Evolutionary conservation across 2,113 vertebrate species (phyloP).

Genomic region (Lichenostomus cassidix): DNA sequence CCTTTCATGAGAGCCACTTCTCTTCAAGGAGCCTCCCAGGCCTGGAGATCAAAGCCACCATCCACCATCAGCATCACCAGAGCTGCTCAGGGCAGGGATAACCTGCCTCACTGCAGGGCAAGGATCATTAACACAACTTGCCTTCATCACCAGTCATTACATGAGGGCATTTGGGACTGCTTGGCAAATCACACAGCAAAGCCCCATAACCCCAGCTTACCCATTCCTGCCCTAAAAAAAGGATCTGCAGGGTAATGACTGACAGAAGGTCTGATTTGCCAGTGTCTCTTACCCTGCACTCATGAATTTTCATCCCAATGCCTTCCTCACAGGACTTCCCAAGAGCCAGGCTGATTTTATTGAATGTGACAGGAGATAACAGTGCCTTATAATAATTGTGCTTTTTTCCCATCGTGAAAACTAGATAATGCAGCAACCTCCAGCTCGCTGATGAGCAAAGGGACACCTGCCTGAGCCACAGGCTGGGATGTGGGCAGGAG

Average conservation of each 20-base stretch:
- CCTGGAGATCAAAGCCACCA: background rate
- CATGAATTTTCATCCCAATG: background rate
- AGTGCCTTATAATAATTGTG: background rate
- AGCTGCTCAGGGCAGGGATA: background rate
- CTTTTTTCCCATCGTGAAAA: background rate
- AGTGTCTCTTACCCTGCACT: background rate
- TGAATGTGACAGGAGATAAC: slow-evolving; percentile 24
- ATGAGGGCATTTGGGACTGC: background rate
- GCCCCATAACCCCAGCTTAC: background rate
- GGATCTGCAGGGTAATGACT: background rate
- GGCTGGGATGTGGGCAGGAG: background rate
- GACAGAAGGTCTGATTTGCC: background rate
- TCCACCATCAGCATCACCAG: background rate
- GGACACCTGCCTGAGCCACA: background rate
- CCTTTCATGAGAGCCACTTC: background rate
- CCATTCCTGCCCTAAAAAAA: background rate
- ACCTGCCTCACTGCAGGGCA: background rate
- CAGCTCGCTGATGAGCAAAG: background rate
- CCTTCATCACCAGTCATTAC: background rate
- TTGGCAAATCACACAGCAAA: background rate
- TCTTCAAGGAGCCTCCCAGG: background rate
- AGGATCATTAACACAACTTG: background rate
- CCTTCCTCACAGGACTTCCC: slow-evolving; percentile 6
- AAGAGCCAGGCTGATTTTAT: background rate
- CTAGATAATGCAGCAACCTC: background rate